These are phyloP conservation scores for Ceramica pisi DNA, from an alignment of 2,888 invertebrate genomes.

Conservation along the genomic window DNA sequence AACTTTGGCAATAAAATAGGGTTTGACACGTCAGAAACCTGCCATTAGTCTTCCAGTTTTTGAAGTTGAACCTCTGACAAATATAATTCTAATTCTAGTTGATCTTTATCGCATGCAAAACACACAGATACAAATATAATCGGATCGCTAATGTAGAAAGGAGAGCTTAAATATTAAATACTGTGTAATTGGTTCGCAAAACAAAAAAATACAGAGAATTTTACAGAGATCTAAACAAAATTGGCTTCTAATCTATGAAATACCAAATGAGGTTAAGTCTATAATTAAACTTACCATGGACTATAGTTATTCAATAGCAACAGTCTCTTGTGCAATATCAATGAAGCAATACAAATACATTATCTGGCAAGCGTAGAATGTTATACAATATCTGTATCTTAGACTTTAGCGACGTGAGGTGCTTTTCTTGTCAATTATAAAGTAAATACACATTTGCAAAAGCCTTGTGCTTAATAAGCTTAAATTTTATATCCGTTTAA, in stretches of 20 bases:
- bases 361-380: slow-evolving; percentile 14
- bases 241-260: background rate
- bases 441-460: slow-evolving; percentile 37
- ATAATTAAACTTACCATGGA: background rate
- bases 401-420: slow-evolving; percentile 1
- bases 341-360: slow-evolving; percentile 24
- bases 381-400: slow-evolving; percentile 17
- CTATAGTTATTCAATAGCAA: slow-evolving; percentile 1
- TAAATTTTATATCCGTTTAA: slow-evolving; percentile 55
- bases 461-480: slow-evolving; percentile 49
- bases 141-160: too few species aligned
- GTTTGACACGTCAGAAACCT: background rate
- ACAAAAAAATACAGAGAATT: background rate
- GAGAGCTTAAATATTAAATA: too few species aligned
- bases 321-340: background rate
- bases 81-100: too few species aligned
- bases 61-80: too few species aligned
- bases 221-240: background rate
- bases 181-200: background rate
- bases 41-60: background rate
- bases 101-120: too few species aligned
- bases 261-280: background rate
- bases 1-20: background rate
- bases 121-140: too few species aligned
- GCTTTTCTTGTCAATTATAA: slow-evolving; percentile 50